These are phyloP conservation scores for Agrotis ipsilon DNA, from an alignment of 2,888 invertebrate genomes.

Conservation along the genomic window DNA sequence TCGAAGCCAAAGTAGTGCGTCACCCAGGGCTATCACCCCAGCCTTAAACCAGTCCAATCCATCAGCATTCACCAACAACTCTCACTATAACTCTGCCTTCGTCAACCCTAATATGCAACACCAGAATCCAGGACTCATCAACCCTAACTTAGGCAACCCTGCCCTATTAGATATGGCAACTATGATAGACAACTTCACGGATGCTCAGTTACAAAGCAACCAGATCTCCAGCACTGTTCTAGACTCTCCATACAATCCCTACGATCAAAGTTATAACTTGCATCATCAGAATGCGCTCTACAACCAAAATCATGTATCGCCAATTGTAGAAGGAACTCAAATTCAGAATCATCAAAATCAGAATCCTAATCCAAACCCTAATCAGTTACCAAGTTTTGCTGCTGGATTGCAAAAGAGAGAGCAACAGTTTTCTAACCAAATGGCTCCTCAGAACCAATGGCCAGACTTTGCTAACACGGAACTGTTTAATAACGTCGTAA, in stretches of 20 bases:
- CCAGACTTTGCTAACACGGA: constrained; percentile 86
- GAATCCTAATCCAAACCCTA: constrained; percentile 82
- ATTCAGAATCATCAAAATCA: constrained; percentile 80
- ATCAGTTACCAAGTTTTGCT: constrained; percentile 87
- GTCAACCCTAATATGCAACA: constrained; percentile 87
- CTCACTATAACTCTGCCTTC: constrained; percentile 87
- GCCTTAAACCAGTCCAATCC: constrained; percentile 83
- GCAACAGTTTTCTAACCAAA: constrained; percentile 75
- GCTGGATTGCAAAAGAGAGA: constrained; percentile 85
- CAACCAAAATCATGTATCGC: constrained; percentile 89
- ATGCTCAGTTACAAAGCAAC: constrained; percentile 95
- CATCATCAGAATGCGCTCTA: constrained; percentile 93
- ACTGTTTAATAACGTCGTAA: constrained; percentile 90
- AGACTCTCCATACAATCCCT: constrained; percentile 93
- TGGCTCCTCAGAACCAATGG: constrained; percentile 84
- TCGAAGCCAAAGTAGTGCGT: constrained; percentile 90
- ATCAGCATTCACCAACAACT: constrained; percentile 81
- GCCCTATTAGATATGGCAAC: constrained; percentile 94
- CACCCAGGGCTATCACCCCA: constrained; percentile 88
- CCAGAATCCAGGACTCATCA: constrained; percentile 84
- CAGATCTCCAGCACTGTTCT: constrained; percentile 96
- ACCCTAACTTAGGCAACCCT: constrained; percentile 88
- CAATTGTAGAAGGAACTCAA: constrained; percentile 86
- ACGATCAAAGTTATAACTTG: constrained; percentile 92
- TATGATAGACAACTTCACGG: constrained; percentile 95